Base-by-base conservation (phyloP, 2,888 invertebrate genomes). In the Callyntrura sp. region DNA sequence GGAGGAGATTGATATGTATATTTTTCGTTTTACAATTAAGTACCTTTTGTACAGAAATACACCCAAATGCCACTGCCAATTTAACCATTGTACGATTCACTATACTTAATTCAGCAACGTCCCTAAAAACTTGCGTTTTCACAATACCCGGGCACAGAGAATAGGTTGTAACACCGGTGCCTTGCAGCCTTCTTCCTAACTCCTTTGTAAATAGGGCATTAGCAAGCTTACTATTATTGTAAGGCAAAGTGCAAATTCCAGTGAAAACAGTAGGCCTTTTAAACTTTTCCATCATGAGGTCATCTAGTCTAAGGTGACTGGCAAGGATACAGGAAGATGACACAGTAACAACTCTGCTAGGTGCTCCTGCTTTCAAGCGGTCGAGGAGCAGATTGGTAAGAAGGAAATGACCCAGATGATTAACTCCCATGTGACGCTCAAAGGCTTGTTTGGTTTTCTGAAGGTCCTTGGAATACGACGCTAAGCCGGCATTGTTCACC, bases 341-440 rank as follows among this genome's bases (percentile, higher is more conserved):
- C 0, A 97, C 96, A 28, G 97, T 95, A 25, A 97, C 96, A 90
- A 97, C 45, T 57, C 96, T 95, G 95, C 96, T 96, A 0, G 96
- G 96, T 60, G 96, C 95, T 48, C 96, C 96, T 91, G 95, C 95
- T 94, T 96, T 96, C 91, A 97, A 94, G 57, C 95, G 95, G 81
- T 97, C 96, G 84, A 97, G 93, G 12, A 98, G 95, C 88, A 97
- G 95, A 93, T 96, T 96, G 1, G 98, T 98, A n/a, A 98, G 95
- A 83, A 97, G 95, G 94, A 98, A 98, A 94, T 98, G 98, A 0
- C 97, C 97, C 91, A 98, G 95, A 94, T 98, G 97, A 94, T 98
- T 98, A 0, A 97, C 96, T 20, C 97, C 97, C 93, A 97, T 96
- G 94, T 98, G 97, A 90, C 97, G 96, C 95, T 98, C 98, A 94